Base-by-base conservation (phyloP, 2,113 vertebrate species). In the Macroglossus sobrinus region DNA sequence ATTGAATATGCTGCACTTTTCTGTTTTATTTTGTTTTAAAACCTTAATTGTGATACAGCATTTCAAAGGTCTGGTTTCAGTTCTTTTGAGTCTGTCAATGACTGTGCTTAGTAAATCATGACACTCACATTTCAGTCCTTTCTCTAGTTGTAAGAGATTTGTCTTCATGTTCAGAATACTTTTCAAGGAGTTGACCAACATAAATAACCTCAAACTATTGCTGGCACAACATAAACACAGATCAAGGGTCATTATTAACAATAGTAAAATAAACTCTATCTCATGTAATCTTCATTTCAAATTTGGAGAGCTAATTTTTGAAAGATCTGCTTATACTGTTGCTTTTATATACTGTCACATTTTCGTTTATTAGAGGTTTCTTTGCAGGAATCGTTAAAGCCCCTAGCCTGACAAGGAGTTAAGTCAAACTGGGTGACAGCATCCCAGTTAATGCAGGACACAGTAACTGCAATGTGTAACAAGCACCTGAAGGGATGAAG, bases 221-320 rank as follows among this genome's bases (percentile, higher is more conserved):
- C 45, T 80, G 33, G 33, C 2, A 69, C 68, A 92, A 76, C 0
- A 79, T 18, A 85, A 13, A 68, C 11, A 75, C 19, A 69, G 47
- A n/a, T 38, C 40, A 9, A 85, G 28, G 38, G 69, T 53, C 43
- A 91, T 75, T 19, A 26, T 53, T 82, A 79, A 74, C 47, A 43
- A 85, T 0, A 45, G 50, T 33, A 82, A 63, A 81, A 55, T 35
- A 92, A 81, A 89, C 30, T 28, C 50, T 30, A 45, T n/a, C 75
- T 82, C 71, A 88, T 38, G 50, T 64, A 57, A 91, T 76, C 79
- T 88, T 53, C 82, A 85, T 81, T 93, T 96, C 33, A 93, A 80
- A 92, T 85, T 74, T 53, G n/a, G 59, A 92, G 33, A 95, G 30
- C 35, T 10, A 82, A 47, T 19, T 63, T 94, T 74, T 26, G 53